Evolutionary conservation across 2,888 invertebrate genomes (phyloP).

Genomic region (Phanerotoma sp.): DNA sequence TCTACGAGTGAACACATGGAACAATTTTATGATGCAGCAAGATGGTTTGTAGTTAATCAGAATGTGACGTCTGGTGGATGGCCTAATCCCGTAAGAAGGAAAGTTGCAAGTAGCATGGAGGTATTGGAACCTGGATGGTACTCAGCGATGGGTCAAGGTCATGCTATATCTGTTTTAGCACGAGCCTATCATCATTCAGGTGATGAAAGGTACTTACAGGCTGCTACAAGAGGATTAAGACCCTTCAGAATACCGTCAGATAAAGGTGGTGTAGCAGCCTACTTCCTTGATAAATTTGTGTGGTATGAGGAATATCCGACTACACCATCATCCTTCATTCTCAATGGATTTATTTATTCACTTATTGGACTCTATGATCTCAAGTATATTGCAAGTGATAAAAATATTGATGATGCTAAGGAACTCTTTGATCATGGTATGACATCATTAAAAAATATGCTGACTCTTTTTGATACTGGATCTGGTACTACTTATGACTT

Average conservation of each 20-base stretch:
- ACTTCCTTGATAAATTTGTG: slow-evolving; percentile 80
- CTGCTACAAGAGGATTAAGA: slow-evolving; percentile 78
- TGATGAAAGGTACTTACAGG: slow-evolving; percentile 73
- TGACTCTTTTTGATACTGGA: slow-evolving; percentile 92
- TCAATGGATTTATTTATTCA: slow-evolving; percentile 98
- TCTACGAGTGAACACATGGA: slow-evolving; percentile 83
- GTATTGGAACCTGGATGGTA: slow-evolving; percentile 89
- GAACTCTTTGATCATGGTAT: slow-evolving; percentile 82
- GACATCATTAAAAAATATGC: slow-evolving; percentile 80
- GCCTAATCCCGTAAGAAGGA: slow-evolving; percentile 84
- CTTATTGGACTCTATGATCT: slow-evolving; percentile 94
- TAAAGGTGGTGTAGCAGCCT: slow-evolving; percentile 81
- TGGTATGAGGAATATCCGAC: slow-evolving; percentile 99
- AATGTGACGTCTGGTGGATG: slow-evolving; percentile 86
- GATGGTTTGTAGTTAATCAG: slow-evolving; percentile 90
- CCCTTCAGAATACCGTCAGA: slow-evolving; percentile 74
- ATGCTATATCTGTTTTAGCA: slow-evolving; percentile 91
- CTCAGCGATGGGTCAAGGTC: slow-evolving; percentile 99
- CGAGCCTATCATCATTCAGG: slow-evolving; percentile 87
- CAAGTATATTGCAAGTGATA: slow-evolving; percentile 74
- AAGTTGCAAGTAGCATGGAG: slow-evolving; percentile 71
- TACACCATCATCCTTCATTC: slow-evolving; percentile 88
- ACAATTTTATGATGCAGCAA: slow-evolving; percentile 89
- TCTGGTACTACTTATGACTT: slow-evolving; percentile 96
- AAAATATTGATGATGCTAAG: slow-evolving; percentile 71